Percentiles rank a stretch among this genome's conserved stretches.
Evolutionary conservation across 2,888 invertebrate genomes (phyloP).

Genomic region (Drosophila multiciliata): DNA sequence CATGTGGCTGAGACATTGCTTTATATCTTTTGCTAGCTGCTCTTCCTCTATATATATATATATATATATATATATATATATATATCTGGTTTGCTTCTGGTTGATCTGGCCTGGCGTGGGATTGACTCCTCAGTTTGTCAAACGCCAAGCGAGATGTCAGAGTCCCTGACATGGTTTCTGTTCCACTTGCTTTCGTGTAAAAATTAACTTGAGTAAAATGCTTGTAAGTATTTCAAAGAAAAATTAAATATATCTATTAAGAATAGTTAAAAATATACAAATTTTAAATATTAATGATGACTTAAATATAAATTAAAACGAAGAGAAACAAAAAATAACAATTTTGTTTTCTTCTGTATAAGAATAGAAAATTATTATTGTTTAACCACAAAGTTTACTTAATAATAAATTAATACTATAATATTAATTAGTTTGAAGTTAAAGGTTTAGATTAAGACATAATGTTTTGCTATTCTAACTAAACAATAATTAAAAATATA

Average conservation of each 20-base stretch:
- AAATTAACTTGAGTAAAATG: background rate
- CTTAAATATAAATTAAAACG: background rate
- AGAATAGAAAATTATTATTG: background rate
- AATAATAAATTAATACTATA: background rate
- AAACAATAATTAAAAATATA: background rate
- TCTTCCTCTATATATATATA: background rate
- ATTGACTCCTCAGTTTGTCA: slow-evolving; percentile 48
- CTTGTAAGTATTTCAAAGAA: background rate
- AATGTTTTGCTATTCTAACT: background rate
- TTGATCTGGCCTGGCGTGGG: slow-evolving; percentile 11
- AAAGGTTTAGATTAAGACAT: background rate
- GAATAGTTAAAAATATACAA: background rate
- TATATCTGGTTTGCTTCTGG: slow-evolving; percentile 3
- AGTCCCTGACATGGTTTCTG: slow-evolving; percentile 5
- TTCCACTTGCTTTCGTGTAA: slow-evolving; percentile 5
- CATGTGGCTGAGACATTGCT: slow-evolving; percentile 48
- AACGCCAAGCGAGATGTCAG: slow-evolving; percentile 21
- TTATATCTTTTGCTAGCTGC: background rate
- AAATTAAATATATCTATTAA: background rate
- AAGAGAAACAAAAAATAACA: background rate
- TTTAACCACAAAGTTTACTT: background rate
- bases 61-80: background rate
- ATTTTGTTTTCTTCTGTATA: background rate
- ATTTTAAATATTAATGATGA: background rate
- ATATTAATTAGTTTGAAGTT: background rate